Conservation (phyloP, 2,888 invertebrate genomes). For the Cerastis rubricosa region DNA sequence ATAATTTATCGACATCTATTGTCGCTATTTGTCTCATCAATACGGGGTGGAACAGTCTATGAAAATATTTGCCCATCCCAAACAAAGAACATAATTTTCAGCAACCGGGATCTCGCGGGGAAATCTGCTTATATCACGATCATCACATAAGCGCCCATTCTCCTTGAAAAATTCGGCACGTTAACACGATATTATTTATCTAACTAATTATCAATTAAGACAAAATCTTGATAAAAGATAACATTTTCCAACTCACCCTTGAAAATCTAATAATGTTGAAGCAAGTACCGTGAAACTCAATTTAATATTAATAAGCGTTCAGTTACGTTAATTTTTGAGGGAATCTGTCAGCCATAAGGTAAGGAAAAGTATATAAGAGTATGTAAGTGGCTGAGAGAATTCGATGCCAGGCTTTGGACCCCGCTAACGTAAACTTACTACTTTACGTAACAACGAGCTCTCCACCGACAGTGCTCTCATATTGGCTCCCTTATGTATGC, state of each 20-base stretch:
- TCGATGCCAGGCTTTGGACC: slow-evolving; percentile 30
- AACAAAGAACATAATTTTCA: background rate
- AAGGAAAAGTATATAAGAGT: slow-evolving; percentile 43
- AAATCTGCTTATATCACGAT: background rate
- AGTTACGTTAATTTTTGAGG: slow-evolving; percentile 52
- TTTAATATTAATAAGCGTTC: slow-evolving; percentile 46
- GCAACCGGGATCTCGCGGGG: background rate
- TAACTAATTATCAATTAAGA: background rate
- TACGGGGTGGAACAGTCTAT: background rate
- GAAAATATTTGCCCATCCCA: background rate
- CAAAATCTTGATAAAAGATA: background rate
- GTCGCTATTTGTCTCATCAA: background rate
- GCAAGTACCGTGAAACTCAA: background rate
- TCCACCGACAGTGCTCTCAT: slow-evolving; percentile 52
- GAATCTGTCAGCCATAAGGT: slow-evolving; percentile 37
- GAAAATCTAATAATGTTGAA: slow-evolving; percentile 12
- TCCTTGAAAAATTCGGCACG: background rate
- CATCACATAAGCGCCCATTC: background rate
- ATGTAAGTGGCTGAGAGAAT: slow-evolving; percentile 52
- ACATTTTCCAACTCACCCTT: background rate
- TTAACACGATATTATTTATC: background rate
- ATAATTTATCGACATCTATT: background rate
- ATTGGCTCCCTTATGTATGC: slow-evolving; percentile 63
- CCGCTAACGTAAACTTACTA: slow-evolving; percentile 58
- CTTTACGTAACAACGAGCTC: slow-evolving; percentile 60